Base-by-base conservation (phyloP, 2,113 vertebrate species). In the Psittacara wagleri region DNA sequence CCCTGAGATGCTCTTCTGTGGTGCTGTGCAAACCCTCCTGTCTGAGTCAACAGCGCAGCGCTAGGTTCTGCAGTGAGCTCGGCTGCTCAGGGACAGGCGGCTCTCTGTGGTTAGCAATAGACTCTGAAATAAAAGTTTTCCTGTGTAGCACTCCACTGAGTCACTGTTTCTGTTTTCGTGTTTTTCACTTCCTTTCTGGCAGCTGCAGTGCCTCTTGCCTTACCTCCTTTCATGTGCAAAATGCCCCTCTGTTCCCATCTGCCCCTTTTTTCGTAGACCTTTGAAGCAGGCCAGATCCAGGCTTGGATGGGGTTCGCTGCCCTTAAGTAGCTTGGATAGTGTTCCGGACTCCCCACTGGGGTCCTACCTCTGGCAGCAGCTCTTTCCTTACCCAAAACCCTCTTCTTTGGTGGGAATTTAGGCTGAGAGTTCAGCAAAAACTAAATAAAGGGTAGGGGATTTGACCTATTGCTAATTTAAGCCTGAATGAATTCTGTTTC, bases 131-230 rank as follows among this genome's bases (percentile, higher is more conserved):
- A 63, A 83, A 93, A 81, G 23, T 80, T 87, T 67, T 46, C 54
- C 69, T 49, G 28, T 81, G 76, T 37, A 66, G 31, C 3, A 3
- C 54, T 76, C 59, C 77, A 81, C 55, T 93, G 75, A 90, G 83
- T 91, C 93, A 90, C 39, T 77, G 3, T 80, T 92, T 85, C 78
- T 95, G 68, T 91, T 95, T 81, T 92, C 35, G 17, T 77, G 63
- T 77, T 93, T 89, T 89, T 86, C 67, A n/a, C 54, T 81, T 92
- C 81, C 54, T 59, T 80, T 54, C 83, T 94, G 74, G 67, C 55
- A 48, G 39, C 64, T 51, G 31, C 46, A 48, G 17, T 35, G 37
- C 37, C 24, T 31, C 39, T 80, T 83, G 37, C 27, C 20, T 67
- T 29, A n/a, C 19, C 29, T 78, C 69, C 22, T 86, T 69, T 64